Percentiles rank a stretch among this genome's conserved stretches.
Evolutionary conservation across 1,140 invertebrate genomes (phyloP).

Genomic region (Helicorthomorpha holstii): DNA sequence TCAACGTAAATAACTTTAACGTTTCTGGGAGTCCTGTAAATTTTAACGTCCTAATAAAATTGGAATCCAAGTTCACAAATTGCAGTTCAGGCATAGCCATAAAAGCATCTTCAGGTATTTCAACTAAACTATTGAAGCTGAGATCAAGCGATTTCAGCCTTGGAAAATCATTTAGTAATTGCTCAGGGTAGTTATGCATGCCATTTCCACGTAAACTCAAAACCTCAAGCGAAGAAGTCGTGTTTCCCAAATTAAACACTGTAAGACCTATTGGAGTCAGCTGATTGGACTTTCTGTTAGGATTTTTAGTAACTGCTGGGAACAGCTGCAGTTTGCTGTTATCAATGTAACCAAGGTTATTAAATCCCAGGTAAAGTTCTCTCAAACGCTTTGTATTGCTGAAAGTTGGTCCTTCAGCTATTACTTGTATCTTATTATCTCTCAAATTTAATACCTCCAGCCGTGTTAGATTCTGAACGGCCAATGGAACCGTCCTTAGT

Average conservation of each 20-base stretch:
- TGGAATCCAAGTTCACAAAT: constrained; percentile 9
- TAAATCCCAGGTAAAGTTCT: constrained; percentile 12
- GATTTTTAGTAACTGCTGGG: neutral
- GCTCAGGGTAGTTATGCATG: constrained; percentile 10
- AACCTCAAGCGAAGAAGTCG: constrained; percentile 9
- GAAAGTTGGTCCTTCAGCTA: constrained; percentile 8
- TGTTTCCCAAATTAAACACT: constrained; percentile 11
- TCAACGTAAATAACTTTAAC: constrained; percentile 8
- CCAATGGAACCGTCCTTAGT: constrained; percentile 4
- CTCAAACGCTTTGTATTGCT: constrained; percentile 4
- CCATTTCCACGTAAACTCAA: constrained; percentile 11
- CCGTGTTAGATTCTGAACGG: constrained; percentile 9
- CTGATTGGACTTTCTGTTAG: neutral
- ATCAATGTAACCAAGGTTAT: constrained; percentile 5
- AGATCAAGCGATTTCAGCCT: constrained; percentile 11
- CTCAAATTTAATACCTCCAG: constrained; percentile 2
- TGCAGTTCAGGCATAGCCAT: constrained; percentile 2
- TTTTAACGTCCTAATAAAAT: constrained; percentile 4
- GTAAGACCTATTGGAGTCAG: constrained; percentile 3
- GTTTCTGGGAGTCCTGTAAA: constrained; percentile 6
- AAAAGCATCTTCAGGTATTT: neutral
- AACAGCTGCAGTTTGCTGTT: neutral
- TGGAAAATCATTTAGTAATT: constrained; percentile 9
- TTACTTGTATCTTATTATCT: constrained; percentile 4
- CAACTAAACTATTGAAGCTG: constrained; percentile 4